Percentiles rank a stretch among this genome's conserved stretches.
phyloP scores from a whole-genome alignment of 2,113 vertebrate genomes.

The Ovis canadensis region DNA sequence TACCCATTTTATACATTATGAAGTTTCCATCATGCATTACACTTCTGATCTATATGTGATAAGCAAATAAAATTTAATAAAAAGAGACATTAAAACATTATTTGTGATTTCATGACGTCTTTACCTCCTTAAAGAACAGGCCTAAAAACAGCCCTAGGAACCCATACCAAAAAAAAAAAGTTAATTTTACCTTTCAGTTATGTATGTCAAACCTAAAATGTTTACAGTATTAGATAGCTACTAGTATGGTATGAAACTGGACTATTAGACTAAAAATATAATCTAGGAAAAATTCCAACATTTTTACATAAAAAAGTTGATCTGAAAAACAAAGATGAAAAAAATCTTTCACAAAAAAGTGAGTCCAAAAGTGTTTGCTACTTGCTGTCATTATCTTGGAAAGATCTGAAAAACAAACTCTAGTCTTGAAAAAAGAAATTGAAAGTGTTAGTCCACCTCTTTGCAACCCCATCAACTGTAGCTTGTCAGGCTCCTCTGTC shows the following conservation, averaged over 20 bases:
- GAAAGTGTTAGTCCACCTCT: not conserved
- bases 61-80: not conserved
- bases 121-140: not conserved
- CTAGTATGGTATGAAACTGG: not conserved
- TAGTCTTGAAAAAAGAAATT: not conserved
- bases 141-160: constrained; percentile 54
- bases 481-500: not conserved
- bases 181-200: constrained; percentile 3
- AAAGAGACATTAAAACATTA: not conserved
- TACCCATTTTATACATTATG: not conserved
- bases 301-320: not conserved
- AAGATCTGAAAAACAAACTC: constrained; percentile 1
- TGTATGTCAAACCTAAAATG: constrained; percentile 34
- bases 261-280: not conserved
- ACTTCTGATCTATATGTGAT: not conserved
- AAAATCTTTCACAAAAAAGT: not conserved
- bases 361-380: not conserved
- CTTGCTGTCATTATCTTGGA: not conserved
- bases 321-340: constrained; percentile 2
- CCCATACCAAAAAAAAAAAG: not conserved
- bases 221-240: constrained; percentile 24
- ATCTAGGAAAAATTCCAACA: not conserved
- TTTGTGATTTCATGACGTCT: not conserved
- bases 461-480: not conserved
- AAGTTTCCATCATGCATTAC: not conserved